phyloP scores from a whole-genome alignment of 2,113 vertebrate species.

The Tiliqua scincoides region DNA sequence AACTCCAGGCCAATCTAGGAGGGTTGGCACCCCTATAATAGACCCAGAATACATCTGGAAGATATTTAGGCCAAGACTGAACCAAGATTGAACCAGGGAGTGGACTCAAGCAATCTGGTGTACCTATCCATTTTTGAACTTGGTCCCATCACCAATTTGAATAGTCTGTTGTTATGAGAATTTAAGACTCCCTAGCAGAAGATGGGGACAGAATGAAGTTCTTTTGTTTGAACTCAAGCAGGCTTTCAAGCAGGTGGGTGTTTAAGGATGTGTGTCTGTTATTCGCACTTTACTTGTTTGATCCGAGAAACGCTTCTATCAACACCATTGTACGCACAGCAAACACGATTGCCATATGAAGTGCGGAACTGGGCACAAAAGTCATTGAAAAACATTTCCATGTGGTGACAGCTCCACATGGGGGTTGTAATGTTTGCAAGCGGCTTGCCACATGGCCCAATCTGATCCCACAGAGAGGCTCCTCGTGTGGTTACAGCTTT shows the following conservation, averaged over 20 bases:
- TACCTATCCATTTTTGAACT: neutral
- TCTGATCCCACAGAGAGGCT: neutral
- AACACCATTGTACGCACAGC: neutral
- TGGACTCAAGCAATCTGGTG: too few relatives aligned
- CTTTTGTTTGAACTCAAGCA: neutral
- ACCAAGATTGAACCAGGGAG: too few relatives aligned
- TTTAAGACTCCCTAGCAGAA: neutral
- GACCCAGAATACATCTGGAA: too few relatives aligned
- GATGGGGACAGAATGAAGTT: neutral
- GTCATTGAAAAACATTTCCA: neutral
- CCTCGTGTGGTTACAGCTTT: neutral
- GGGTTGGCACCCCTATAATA: too few relatives aligned
- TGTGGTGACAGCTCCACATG: neutral
- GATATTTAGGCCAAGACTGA: too few relatives aligned
- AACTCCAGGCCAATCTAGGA: too few relatives aligned
- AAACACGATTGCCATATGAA: neutral
- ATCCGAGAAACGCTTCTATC: neutral
- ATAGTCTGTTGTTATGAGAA: neutral
- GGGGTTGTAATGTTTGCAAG: neutral
- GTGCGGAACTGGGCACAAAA: neutral
- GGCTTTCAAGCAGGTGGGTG: too few relatives aligned
- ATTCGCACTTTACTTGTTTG: neutral
- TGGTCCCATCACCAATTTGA: neutral
- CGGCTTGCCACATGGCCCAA: neutral
- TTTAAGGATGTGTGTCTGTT: neutral